phyloP scores from a whole-genome alignment of 2,113 vertebrate genomes.

The Hippocampus zosterae region DNA sequence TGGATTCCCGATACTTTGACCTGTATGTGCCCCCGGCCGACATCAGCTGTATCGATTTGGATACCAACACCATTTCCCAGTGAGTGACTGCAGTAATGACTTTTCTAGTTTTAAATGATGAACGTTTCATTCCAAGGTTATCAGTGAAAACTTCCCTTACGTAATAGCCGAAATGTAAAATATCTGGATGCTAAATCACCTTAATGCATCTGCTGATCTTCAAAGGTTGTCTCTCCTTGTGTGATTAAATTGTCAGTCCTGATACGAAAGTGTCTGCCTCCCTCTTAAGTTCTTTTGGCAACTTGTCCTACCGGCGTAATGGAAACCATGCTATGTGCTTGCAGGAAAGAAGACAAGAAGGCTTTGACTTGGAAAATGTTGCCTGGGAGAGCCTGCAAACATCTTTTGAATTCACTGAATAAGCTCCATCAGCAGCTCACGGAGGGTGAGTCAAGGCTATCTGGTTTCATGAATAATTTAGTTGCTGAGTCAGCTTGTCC shows the following conservation, averaged over 20 bases:
- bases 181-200: slow-evolving; percentile 21
- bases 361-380: slow-evolving; percentile 90
- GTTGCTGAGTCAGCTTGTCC: slow-evolving; percentile 38
- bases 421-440: slow-evolving; percentile 87
- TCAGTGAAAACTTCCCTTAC: slow-evolving; percentile 28
- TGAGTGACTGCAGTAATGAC: slow-evolving; percentile 71
- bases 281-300: slow-evolving; percentile 18
- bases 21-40: slow-evolving; percentile 94
- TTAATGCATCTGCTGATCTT: slow-evolving; percentile 2
- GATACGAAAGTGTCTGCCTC: slow-evolving; percentile 31
- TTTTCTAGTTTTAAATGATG: neutral
- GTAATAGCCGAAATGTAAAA: slow-evolving; percentile 51
- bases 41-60: slow-evolving; percentile 95
- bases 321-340: slow-evolving; percentile 58
- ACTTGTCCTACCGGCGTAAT: slow-evolving; percentile 36
- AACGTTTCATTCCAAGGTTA: slow-evolving; percentile 15
- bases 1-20: slow-evolving; percentile 98
- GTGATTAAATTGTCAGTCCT: slow-evolving; percentile 42
- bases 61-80: slow-evolving; percentile 99
- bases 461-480: slow-evolving; percentile 50
- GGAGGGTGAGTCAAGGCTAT: slow-evolving; percentile 80
- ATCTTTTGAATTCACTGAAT: slow-evolving; percentile 88
- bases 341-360: slow-evolving; percentile 92
- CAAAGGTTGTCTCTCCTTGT: slow-evolving; percentile 23
- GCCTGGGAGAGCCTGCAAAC: slow-evolving; percentile 95